A percentile compares a stretch with the other conserved stretches of the same genome.
phyloP scores from a whole-genome alignment of 2,797 vertebrate genomes.

The Poecilia velifera region DNA sequence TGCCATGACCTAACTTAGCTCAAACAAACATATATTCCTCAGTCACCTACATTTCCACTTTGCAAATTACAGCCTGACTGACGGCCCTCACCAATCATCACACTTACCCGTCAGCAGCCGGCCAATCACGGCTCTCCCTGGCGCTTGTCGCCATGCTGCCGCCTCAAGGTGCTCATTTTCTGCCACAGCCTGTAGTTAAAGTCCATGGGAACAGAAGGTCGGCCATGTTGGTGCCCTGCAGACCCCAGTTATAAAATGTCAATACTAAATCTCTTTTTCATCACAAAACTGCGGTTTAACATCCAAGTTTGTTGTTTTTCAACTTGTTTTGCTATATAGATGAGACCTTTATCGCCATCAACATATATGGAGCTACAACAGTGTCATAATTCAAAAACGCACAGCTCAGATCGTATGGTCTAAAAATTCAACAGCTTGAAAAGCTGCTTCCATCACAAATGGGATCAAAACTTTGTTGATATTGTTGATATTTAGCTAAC shows the following conservation, averaged over 20 bases:
- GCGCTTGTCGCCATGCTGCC: slow-evolving; percentile 54
- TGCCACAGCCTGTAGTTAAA: slow-evolving; percentile 75
- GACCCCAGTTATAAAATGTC: slow-evolving; percentile 59
- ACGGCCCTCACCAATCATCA: slow-evolving; percentile 73
- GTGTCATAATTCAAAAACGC: too few species aligned
- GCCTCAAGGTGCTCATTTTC: slow-evolving; percentile 78
- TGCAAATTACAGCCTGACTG: slow-evolving; percentile 79
- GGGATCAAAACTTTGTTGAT: too few species aligned
- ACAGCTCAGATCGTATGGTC: background rate
- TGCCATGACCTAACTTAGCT: slow-evolving; percentile 11
- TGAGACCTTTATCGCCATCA: slow-evolving; percentile 24
- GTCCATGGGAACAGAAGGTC: slow-evolving; percentile 72
- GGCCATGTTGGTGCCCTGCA: slow-evolving; percentile 65
- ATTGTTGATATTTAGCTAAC: too few species aligned
- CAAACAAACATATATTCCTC: slow-evolving; percentile 42
- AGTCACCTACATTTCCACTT: slow-evolving; percentile 76
- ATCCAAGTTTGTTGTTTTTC: slow-evolving; percentile 16
- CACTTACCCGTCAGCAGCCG: slow-evolving; percentile 66
- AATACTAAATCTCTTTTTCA: slow-evolving; percentile 44
- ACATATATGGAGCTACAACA: too few species aligned
- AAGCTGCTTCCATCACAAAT: too few species aligned
- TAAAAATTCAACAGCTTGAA: slow-evolving; percentile 7
- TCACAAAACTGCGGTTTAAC: slow-evolving; percentile 25
- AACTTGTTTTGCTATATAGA: slow-evolving; percentile 35
- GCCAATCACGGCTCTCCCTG: slow-evolving; percentile 66